Evolutionary conservation across 2,113 vertebrate genomes (phyloP).

Genomic region (Chloropsis cyanopogon): DNA sequence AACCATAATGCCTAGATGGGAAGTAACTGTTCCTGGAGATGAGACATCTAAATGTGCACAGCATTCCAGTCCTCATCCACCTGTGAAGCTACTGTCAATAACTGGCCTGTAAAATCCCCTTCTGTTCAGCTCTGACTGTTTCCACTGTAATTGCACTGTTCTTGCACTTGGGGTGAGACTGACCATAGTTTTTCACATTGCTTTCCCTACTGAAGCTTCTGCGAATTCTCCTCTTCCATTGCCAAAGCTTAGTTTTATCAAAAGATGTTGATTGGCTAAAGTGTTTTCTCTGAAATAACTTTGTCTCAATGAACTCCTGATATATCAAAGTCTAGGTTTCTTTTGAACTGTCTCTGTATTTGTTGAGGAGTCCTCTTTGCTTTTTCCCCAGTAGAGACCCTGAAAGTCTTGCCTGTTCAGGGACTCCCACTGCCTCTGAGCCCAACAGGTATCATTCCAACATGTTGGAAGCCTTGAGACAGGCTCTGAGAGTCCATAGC

Average conservation of each 20-base stretch:
- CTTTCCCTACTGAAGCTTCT: background rate
- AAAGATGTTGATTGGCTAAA: background rate
- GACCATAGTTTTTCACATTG: background rate
- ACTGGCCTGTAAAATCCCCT: background rate
- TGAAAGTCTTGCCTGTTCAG: background rate
- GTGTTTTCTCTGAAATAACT: background rate
- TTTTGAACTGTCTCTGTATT: background rate
- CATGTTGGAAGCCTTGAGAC: background rate
- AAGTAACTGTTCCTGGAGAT: background rate
- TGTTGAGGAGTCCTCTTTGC: background rate
- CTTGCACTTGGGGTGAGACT: background rate
- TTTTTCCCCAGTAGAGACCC: background rate
- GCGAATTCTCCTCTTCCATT: background rate
- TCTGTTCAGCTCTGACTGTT: background rate
- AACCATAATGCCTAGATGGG: background rate
- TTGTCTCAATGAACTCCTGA: background rate
- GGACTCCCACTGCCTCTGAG: background rate
- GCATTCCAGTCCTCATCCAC: background rate
- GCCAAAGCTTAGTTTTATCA: background rate
- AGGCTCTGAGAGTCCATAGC: background rate
- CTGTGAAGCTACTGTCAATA: background rate
- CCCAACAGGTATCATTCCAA: background rate
- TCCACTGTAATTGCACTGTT: background rate
- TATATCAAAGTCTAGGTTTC: background rate
- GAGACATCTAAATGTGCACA: background rate